phyloP scores from a whole-genome alignment of 2,113 vertebrate genomes.

The Embiotoca jacksoni region DNA sequence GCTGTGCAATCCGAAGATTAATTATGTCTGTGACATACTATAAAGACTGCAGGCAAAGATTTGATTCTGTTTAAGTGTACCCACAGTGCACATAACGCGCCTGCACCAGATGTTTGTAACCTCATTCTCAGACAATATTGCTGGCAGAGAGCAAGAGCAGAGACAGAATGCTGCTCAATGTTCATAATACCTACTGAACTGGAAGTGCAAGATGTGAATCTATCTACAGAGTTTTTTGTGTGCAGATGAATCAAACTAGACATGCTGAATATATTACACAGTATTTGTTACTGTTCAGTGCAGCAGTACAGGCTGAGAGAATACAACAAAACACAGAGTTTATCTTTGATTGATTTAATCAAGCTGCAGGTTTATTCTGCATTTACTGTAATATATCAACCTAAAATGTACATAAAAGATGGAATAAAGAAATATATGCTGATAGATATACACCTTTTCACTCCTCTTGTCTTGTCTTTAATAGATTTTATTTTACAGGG shows the following conservation, averaged over 20 bases:
- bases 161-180: conserved; percentile 26
- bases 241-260: background rate
- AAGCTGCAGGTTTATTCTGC: no score
- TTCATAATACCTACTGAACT: conserved; percentile 6
- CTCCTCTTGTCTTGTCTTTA: no score
- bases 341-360: no score
- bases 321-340: no score
- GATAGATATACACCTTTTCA: no score
- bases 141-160: conserved; percentile 50
- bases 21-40: conserved; percentile 62
- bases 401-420: no score
- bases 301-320: no score
- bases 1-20: conserved; percentile 58
- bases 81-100: conserved; percentile 55
- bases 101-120: conserved; percentile 72
- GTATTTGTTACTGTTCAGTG: no score
- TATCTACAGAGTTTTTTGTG: background rate
- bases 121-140: conserved; percentile 59
- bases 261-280: background rate
- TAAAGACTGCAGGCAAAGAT: conserved; percentile 60
- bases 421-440: no score
- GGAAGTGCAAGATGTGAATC: background rate
- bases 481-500: no score
- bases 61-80: conserved; percentile 68
- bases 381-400: no score